phyloP scores from a whole-genome alignment of 2,113 vertebrate genomes.

The Centropus bengalensis region DNA sequence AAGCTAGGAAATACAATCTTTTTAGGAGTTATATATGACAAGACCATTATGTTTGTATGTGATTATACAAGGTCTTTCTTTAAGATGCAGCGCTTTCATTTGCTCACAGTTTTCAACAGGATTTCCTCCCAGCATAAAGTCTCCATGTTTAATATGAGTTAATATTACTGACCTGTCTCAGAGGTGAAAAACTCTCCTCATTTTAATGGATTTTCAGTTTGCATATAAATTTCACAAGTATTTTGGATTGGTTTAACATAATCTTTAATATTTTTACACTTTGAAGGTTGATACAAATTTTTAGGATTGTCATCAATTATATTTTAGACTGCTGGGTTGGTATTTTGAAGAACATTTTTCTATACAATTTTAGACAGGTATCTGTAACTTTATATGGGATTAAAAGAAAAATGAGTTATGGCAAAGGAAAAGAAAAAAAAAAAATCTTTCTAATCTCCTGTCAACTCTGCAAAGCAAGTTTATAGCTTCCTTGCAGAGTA shows the following conservation, averaged over 20 bases:
- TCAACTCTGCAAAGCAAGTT: conserved; percentile 1
- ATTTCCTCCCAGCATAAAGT: neutral
- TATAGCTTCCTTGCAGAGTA: neutral
- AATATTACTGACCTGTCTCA: neutral
- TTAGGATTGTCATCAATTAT: neutral
- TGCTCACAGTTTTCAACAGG: neutral
- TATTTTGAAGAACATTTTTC: neutral
- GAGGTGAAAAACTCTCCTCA: no score
- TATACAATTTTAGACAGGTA: neutral
- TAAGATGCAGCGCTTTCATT: neutral
- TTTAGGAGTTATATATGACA: neutral
- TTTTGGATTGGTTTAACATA: neutral
- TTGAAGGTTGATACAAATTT: neutral
- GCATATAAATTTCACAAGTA: neutral
- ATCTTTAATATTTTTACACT: neutral
- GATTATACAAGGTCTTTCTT: neutral
- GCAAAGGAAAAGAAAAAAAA: neutral
- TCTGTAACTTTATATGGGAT: neutral
- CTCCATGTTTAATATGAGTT: neutral
- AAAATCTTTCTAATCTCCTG: neutral
- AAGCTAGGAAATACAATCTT: neutral
- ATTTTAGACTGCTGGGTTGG: neutral
- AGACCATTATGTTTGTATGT: neutral
- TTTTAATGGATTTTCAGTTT: no score
- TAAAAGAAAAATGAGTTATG: neutral